A percentile compares a stretch with the other conserved stretches of the same genome.
Conservation (phyloP, 2,113 vertebrate genomes). For the Gymnogyps californianus region DNA sequence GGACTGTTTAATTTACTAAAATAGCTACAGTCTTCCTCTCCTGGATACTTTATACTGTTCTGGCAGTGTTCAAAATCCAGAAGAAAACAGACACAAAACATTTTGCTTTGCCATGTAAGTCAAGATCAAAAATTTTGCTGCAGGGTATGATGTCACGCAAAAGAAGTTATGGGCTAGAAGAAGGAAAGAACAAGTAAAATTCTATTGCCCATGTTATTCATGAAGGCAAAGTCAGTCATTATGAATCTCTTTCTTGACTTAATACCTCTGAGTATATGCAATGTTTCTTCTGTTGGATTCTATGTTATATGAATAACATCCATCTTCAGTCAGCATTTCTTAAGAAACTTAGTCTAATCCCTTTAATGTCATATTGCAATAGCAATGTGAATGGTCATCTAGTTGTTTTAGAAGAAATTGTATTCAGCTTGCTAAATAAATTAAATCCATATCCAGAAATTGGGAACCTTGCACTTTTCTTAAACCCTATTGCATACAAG, state of each 20-base stretch:
- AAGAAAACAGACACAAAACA: neutral
- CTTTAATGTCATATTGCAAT: neutral
- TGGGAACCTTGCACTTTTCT: neutral
- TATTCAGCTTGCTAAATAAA: neutral
- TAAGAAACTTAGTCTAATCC: neutral
- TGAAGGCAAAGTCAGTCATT: too few species aligned
- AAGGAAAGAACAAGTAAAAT: neutral
- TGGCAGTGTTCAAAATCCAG: neutral
- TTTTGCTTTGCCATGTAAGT: neutral
- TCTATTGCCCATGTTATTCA: neutral
- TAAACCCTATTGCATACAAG: neutral
- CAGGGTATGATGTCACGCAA: neutral
- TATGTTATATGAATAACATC: neutral
- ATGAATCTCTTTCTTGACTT: neutral
- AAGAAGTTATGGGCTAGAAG: neutral
- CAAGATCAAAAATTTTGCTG: neutral
- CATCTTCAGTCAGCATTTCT: neutral
- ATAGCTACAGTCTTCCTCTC: neutral
- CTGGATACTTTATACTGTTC: neutral
- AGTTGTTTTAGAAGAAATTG: neutral
- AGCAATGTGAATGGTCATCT: neutral
- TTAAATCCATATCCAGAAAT: neutral
- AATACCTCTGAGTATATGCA: neutral
- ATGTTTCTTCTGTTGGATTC: neutral
- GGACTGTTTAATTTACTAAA: neutral